Evolutionary conservation across 1,140 invertebrate genomes (phyloP).

Genomic region (Macrobrachium nipponense): DNA sequence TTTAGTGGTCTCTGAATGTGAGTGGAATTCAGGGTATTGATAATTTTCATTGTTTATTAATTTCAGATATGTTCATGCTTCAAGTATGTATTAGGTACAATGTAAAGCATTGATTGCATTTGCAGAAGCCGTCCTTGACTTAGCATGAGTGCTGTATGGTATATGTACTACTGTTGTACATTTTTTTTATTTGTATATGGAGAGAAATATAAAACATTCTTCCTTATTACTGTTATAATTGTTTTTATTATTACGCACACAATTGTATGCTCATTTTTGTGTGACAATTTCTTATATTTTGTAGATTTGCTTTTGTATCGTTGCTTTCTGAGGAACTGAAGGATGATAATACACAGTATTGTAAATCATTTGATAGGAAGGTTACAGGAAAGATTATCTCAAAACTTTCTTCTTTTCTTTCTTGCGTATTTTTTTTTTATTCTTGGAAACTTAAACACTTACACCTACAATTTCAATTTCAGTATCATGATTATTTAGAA

Average conservation of each 20-base stretch:
- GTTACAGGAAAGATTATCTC: neutral
- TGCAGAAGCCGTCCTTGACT: no score
- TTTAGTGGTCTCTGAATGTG: no score
- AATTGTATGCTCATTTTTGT: neutral
- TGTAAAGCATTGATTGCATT: no score
- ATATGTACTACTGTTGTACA: no score
- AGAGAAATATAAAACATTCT: constrained; percentile 1
- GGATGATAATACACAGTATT: constrained; percentile 1
- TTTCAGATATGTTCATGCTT: no score
- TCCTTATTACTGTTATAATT: constrained; percentile 14
- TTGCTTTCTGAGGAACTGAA: constrained; percentile 15
- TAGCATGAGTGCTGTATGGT: no score
- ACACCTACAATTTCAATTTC: neutral
- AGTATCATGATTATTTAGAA: neutral
- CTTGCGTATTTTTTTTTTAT: no score
- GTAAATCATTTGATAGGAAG: neutral
- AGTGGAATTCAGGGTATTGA: no score
- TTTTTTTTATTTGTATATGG: constrained; percentile 2
- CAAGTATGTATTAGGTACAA: no score
- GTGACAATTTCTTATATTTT: no score
- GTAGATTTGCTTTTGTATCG: constrained; percentile 3
- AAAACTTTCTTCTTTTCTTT: neutral
- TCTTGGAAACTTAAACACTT: neutral
- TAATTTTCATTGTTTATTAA: no score
- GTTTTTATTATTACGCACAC: constrained; percentile 13